phyloP scores from a whole-genome alignment of 2,113 vertebrate genomes.

The Podarcis raffonei region DNA sequence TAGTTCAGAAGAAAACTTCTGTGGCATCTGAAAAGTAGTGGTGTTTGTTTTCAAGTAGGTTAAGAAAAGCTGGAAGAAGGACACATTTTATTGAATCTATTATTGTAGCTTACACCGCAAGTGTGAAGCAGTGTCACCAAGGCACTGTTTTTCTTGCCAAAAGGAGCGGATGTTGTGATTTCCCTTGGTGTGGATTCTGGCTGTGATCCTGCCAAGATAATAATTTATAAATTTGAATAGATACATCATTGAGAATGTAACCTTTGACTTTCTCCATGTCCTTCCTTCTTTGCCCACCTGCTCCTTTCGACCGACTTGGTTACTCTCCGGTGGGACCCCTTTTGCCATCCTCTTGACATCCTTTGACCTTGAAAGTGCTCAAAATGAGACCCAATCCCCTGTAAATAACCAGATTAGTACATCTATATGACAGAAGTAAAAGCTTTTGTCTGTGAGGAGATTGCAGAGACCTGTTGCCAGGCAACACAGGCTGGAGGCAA shows the following conservation, averaged over 20 bases:
- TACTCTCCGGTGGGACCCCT: not conserved
- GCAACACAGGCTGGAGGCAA: slow-evolving; percentile 77
- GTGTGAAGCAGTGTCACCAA: slow-evolving; percentile 70
- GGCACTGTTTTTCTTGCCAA: slow-evolving; percentile 66
- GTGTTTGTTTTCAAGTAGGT: slow-evolving; percentile 69
- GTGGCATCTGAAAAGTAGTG: slow-evolving; percentile 53
- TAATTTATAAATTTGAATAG: not conserved
- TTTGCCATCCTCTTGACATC: not conserved
- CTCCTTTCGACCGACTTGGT: not conserved
- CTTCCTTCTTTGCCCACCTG: not conserved
- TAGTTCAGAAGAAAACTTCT: slow-evolving; percentile 47
- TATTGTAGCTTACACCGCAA: slow-evolving; percentile 71
- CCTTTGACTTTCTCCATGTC: not conserved
- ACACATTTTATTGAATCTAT: slow-evolving; percentile 69
- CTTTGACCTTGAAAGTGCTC: not conserved
- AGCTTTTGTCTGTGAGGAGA: slow-evolving; percentile 76
- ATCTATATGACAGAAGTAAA: slow-evolving; percentile 77
- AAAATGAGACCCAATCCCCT: slow-evolving; percentile 54
- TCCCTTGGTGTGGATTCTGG: not conserved
- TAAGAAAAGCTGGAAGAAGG: slow-evolving; percentile 71
- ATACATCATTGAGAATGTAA: no score
- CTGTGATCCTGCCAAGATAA: not conserved
- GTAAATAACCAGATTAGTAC: slow-evolving; percentile 72
- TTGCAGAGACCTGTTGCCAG: slow-evolving; percentile 78
- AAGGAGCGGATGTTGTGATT: slow-evolving; percentile 54